Evolutionary conservation across 2,113 vertebrate species (phyloP).

Genomic region (Chlorodrepanis virens): DNA sequence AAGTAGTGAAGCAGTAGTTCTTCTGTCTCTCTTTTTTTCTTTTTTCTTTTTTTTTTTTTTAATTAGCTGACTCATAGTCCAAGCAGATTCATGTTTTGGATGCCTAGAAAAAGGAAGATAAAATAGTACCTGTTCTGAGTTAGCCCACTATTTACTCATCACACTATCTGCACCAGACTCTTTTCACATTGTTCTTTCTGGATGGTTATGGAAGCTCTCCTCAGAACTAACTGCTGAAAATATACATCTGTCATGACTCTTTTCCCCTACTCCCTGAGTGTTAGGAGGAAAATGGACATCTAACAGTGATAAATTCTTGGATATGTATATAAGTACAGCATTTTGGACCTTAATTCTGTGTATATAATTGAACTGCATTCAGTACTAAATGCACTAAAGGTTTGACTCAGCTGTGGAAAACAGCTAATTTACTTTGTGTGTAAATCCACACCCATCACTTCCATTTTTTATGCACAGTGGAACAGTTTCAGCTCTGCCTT

Average conservation of each 20-base stretch:
- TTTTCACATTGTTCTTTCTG: neutral
- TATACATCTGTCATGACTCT: neutral
- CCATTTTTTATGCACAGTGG: neutral
- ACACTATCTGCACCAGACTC: neutral
- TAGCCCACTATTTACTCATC: neutral
- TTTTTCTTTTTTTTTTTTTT: accelerated
- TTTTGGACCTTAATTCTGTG: neutral
- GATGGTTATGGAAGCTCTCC: neutral
- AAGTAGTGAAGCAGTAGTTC: neutral
- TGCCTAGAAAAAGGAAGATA: neutral
- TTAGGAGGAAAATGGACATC: neutral
- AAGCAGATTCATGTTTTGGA: neutral
- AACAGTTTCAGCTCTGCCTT: neutral
- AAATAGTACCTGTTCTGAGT: neutral
- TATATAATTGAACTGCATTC: neutral
- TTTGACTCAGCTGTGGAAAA: neutral
- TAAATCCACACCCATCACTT: neutral
- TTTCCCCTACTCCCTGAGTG: neutral
- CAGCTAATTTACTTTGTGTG: neutral
- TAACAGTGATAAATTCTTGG: neutral
- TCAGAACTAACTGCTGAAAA: neutral
- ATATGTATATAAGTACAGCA: neutral
- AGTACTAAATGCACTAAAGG: neutral
- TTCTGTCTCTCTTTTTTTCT: accelerated
- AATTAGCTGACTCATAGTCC: neutral